Conservation (phyloP, 2,888 invertebrate species). For the Smittia sp. region DNA sequence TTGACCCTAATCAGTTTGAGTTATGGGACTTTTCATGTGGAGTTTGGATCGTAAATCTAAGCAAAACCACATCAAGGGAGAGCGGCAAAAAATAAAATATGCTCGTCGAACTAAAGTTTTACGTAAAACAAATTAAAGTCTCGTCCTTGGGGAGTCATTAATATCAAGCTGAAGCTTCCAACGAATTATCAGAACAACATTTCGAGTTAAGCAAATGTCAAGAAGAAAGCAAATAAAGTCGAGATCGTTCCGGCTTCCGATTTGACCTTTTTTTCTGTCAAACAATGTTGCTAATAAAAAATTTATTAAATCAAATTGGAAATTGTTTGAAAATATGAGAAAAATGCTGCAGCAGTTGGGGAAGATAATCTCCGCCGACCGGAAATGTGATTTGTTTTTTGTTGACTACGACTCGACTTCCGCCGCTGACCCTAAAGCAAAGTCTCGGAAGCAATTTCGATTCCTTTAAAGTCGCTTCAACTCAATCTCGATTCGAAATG, state of each 20-base stretch:
- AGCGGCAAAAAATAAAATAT: not conserved
- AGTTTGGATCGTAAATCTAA: not conserved
- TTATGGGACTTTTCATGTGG: not conserved
- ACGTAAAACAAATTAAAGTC: not conserved
- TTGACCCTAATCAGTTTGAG: slow-evolving; percentile 9
- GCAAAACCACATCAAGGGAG: slow-evolving; percentile 1
- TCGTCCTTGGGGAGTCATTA: not conserved
- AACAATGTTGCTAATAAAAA: not conserved
- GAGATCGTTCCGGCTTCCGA: not conserved
- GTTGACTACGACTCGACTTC: not conserved
- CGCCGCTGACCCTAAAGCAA: not conserved
- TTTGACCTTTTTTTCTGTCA: slow-evolving; percentile 2
- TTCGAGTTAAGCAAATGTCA: too few species aligned
- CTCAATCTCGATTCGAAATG: not conserved
- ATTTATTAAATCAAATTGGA: slow-evolving; percentile 9
- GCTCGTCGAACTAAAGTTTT: not conserved
- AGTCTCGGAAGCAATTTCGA: not conserved
- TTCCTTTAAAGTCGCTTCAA: not conserved
- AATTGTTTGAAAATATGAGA: not conserved
- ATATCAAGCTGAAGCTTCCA: not conserved
- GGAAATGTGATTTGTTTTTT: slow-evolving; percentile 9
- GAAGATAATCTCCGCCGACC: not conserved
- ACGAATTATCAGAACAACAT: not conserved
- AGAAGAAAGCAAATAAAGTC: not conserved
- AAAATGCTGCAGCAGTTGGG: not conserved